Evolutionary conservation across 2,797 vertebrate genomes (phyloP).

Genomic region (Eleutherodactylus coqui): DNA sequence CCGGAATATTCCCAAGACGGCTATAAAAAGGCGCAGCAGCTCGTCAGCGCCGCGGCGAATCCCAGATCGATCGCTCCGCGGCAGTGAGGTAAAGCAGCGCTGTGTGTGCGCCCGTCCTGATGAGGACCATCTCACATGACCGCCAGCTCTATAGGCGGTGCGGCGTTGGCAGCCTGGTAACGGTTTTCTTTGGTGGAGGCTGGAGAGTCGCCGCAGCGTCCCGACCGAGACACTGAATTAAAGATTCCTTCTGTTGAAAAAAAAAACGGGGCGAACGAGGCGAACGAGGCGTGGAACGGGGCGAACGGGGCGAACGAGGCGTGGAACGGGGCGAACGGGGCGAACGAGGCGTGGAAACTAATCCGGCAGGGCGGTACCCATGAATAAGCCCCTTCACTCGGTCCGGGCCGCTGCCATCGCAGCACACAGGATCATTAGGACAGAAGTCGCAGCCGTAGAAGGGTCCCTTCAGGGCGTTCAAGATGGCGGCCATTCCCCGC

Average conservation of each 20-base stretch:
- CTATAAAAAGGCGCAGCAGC: background rate
- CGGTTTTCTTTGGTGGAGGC: too few species aligned
- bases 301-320: too few species aligned
- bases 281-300: too few species aligned
- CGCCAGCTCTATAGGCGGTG: too few species aligned
- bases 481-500: too few species aligned
- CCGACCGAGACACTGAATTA: constrained; percentile 63
- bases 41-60: background rate
- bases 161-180: too few species aligned
- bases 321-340: too few species aligned
- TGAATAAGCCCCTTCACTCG: constrained; percentile 81
- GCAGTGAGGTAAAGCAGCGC: background rate
- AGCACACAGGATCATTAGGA: constrained; percentile 55
- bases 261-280: too few species aligned
- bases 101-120: too few species aligned
- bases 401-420: constrained; percentile 68
- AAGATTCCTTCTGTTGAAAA: constrained; percentile 74
- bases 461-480: constrained; percentile 36
- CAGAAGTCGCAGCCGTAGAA: background rate
- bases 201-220: constrained; percentile 58
- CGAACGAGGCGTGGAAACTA: constrained; percentile 73
- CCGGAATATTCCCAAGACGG: background rate
- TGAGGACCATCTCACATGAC: too few species aligned
- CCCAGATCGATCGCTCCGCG: background rate
- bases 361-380: constrained; percentile 71